Evolutionary conservation across 2,113 vertebrate species (phyloP), one percentile per base, ranked within the genome.

Genomic region (Scophthalmus maximus): DNA sequence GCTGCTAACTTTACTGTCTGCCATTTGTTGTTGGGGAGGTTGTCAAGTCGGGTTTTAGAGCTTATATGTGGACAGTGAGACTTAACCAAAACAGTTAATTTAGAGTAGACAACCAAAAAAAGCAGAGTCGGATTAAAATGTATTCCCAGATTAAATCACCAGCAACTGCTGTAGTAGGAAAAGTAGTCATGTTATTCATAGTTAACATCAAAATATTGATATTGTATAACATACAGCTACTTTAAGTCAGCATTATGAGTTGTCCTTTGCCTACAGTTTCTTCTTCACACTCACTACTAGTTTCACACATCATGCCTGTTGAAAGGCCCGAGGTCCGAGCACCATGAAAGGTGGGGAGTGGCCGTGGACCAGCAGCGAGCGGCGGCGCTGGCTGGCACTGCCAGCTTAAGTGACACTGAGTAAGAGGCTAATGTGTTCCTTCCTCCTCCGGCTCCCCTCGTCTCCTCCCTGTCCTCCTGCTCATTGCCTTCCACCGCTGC

Each of bases 351-450:
- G 34, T 27, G 73, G 72, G 57, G 71, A 70, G 78, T 74, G 68
- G 76, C 70, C 64, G 65, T 65, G 69, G 59, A 53, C 60, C 72
- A 76, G 56, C 38, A 73, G 71, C 10, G 2, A 50, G 42, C 32
- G 15, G 47, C 66, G 36, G 62, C 18, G 4, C 78, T 73, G 73
- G 60, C 70, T 42, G 64, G 38, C 73, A 69, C 76, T 68, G 58
- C 65, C 79, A 65, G 46, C 40, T 27, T 85, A 77, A 91, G 62
- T 87, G 88, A 70, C 77, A 70, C 60, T 14, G 72, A 60, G 55
- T 77, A 73, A 85, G 75, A 87, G 74, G 72, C 68, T 82, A 84
- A 86, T 80, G 61, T 81, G 76, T 77, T 78, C 74, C 65, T 83
- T 84, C 79, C 79, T 83, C 61, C 51, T 75, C 38, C 58, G 64